Conservation (phyloP, 1,140 invertebrate genomes). For the Hycleus phaleratus region DNA sequence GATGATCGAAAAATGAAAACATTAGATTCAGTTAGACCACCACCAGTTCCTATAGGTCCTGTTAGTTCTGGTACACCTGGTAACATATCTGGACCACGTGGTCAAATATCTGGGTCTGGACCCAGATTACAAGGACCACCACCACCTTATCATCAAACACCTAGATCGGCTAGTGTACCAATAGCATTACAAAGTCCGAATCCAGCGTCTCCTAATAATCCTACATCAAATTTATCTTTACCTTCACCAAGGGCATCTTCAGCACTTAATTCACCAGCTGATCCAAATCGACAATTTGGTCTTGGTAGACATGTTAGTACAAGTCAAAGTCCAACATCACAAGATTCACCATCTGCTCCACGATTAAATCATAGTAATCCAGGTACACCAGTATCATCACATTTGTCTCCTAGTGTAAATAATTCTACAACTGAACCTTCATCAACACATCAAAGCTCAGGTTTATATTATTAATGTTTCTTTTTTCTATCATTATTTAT, state of each 20-base stretch:
- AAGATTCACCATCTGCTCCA: constrained; percentile 44
- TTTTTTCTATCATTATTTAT: neutral
- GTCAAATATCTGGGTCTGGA: constrained; percentile 42
- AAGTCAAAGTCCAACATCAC: constrained; percentile 56
- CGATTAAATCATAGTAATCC: constrained; percentile 58
- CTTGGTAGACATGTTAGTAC: constrained; percentile 46
- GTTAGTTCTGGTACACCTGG: constrained; percentile 19
- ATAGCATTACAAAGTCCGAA: constrained; percentile 67
- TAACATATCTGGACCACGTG: neutral
- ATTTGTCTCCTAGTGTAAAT: constrained; percentile 51
- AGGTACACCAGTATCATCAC: constrained; percentile 58
- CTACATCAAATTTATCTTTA: constrained; percentile 60
- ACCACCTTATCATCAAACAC: constrained; percentile 75
- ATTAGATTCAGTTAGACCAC: constrained; percentile 24
- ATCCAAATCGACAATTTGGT: constrained; percentile 45
- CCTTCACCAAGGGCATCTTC: constrained; percentile 62
- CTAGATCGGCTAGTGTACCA: constrained; percentile 75
- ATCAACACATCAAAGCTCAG: constrained; percentile 42
- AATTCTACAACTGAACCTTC: constrained; percentile 39
- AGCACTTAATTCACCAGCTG: constrained; percentile 62
- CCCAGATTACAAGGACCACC: constrained; percentile 73
- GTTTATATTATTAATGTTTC: constrained; percentile 26
- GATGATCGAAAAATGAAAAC: constrained; percentile 51
- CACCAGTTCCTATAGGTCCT: constrained; percentile 26
- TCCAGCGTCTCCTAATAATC: constrained; percentile 62